A percentile compares a stretch with the other conserved stretches of the same genome.
phyloP scores from a whole-genome alignment of 2,797 vertebrate species.

The Aeoliscus strigatus region DNA sequence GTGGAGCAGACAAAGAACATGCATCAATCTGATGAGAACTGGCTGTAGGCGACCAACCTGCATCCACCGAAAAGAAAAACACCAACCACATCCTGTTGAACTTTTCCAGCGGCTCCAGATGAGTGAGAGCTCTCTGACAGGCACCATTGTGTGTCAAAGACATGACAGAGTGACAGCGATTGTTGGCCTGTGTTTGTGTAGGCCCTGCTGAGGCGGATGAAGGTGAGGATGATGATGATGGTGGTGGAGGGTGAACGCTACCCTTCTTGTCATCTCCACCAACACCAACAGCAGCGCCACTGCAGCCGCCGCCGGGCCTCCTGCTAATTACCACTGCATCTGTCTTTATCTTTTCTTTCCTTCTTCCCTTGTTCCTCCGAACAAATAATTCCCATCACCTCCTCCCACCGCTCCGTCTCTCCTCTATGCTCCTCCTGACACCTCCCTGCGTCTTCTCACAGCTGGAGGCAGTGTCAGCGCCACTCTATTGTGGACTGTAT shows the following conservation, averaged over 20 bases:
- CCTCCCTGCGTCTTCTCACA: constrained; percentile 57
- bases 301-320: constrained; percentile 37
- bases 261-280: constrained; percentile 36
- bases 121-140: constrained; percentile 45
- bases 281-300: constrained; percentile 7
- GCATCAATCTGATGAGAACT: no score
- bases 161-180: constrained; percentile 44
- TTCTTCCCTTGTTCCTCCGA: constrained; percentile 21
- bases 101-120: constrained; percentile 44
- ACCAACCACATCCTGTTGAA: no score
- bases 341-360: constrained; percentile 27
- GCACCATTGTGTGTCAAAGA: constrained; percentile 35
- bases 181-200: constrained; percentile 48
- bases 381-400: constrained; percentile 43
- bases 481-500: constrained; percentile 44
- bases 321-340: constrained; percentile 50
- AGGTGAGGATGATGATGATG: constrained; percentile 28
- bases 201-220: constrained; percentile 28
- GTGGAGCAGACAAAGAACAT: no score
- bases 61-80: no score
- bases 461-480: constrained; percentile 55
- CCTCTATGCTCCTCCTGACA: constrained; percentile 53
- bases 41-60: no score
- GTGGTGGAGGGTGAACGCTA: constrained; percentile 43
- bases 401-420: constrained; percentile 21